phyloP scores from a whole-genome alignment of 2,888 invertebrate species.

The Ochropleura plecta region DNA sequence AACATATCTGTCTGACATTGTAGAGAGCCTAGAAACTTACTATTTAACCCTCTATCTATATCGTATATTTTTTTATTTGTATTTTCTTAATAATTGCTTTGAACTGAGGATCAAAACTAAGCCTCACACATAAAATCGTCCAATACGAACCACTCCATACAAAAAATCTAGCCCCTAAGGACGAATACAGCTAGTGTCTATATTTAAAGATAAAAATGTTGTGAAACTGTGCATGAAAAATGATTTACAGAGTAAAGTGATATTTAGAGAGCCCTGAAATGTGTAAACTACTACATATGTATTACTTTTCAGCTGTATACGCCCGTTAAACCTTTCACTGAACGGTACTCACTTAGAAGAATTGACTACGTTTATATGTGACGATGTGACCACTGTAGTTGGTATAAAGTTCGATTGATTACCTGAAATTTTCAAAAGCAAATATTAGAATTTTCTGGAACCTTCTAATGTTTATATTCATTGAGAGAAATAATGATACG shows the following conservation, averaged over 20 bases:
- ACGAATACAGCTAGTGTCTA: slow-evolving; percentile 63
- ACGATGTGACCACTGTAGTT: slow-evolving; percentile 89
- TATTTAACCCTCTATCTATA: not conserved
- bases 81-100: no score
- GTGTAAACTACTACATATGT: slow-evolving; percentile 18
- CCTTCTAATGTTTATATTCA: not conserved
- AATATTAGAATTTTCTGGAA: slow-evolving; percentile 45
- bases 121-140: not conserved
- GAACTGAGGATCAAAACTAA: not conserved
- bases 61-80: not conserved
- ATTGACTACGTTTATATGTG: slow-evolving; percentile 90
- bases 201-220: slow-evolving; percentile 45
- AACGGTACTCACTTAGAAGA: slow-evolving; percentile 87
- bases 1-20: not conserved
- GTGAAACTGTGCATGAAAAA: slow-evolving; percentile 48
- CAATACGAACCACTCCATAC: slow-evolving; percentile 32
- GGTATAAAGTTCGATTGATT: slow-evolving; percentile 89
- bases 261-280: slow-evolving; percentile 40
- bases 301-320: slow-evolving; percentile 55
- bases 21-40: not conserved
- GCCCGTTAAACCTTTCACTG: slow-evolving; percentile 45
- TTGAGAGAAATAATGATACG: slow-evolving; percentile 56
- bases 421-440: slow-evolving; percentile 76
- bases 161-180: slow-evolving; percentile 45
- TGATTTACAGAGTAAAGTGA: slow-evolving; percentile 40